Evolutionary conservation across 2,113 vertebrate genomes (phyloP).

Genomic region (Deroptyus accipitrinus): DNA sequence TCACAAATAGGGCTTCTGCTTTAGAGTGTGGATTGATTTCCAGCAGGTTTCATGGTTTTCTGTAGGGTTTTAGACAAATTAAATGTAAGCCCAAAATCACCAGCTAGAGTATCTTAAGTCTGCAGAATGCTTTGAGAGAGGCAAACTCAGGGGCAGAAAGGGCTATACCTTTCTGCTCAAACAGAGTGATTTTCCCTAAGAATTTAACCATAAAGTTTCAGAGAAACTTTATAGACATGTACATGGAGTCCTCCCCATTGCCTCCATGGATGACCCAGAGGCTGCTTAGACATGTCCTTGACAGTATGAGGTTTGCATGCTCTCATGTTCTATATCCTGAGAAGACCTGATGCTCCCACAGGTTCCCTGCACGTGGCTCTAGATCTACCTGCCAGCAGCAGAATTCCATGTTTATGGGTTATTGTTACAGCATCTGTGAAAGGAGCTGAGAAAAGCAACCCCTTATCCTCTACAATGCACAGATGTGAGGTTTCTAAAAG

Average conservation of each 20-base stretch:
- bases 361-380: background rate
- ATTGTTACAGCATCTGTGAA: background rate
- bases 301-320: background rate
- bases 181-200: background rate
- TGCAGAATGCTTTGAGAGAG: background rate
- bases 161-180: background rate
- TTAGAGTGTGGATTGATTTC: background rate
- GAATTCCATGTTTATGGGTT: background rate
- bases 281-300: background rate
- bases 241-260: background rate
- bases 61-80: background rate
- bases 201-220: background rate
- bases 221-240: background rate
- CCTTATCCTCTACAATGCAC: accelerated
- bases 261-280: background rate
- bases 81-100: background rate
- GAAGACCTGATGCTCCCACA: accelerated
- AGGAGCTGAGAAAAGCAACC: background rate
- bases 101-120: background rate
- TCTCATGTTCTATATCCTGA: accelerated
- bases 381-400: background rate
- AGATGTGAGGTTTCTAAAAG: accelerated
- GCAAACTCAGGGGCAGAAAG: background rate
- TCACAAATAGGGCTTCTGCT: background rate
- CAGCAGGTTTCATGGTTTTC: background rate